A percentile compares a stretch with the other conserved stretches of the same genome.
Evolutionary conservation across 2,113 vertebrate species (phyloP).

Genomic region (Camarhynchus parvulus): DNA sequence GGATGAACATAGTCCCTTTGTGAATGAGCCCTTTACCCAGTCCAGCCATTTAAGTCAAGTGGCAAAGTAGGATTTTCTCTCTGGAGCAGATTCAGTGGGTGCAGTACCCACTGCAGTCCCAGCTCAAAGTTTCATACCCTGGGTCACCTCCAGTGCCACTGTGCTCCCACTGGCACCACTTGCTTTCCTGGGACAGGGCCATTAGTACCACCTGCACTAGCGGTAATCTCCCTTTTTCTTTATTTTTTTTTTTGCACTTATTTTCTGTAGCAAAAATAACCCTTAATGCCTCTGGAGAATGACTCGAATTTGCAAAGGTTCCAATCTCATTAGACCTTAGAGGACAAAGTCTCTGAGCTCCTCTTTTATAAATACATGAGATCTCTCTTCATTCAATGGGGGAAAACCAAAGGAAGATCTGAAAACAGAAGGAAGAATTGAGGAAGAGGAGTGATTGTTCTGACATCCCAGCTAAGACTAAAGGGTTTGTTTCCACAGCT

Average conservation of each 20-base stretch:
- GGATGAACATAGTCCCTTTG: fast-evolving
- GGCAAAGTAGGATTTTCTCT: not conserved
- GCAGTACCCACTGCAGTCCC: not conserved
- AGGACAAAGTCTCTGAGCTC: not conserved
- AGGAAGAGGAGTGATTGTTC: not conserved
- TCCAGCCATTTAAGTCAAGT: not conserved
- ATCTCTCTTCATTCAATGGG: not conserved
- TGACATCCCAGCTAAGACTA: not conserved
- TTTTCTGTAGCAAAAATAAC: not conserved
- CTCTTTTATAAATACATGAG: not conserved
- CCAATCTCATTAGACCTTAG: not conserved
- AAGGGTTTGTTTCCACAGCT: not conserved
- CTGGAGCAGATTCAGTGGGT: not conserved
- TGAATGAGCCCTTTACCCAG: not conserved
- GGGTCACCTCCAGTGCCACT: fast-evolving
- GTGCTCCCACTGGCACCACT: not conserved
- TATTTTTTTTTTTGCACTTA: not conserved
- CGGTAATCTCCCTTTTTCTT: not conserved
- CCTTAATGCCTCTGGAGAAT: not conserved
- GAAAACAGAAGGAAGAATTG: not conserved
- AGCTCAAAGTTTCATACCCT: not conserved
- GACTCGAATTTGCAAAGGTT: not conserved
- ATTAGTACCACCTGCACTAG: not conserved
- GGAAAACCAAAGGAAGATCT: not conserved
- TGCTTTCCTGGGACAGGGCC: not conserved